phyloP scores from a whole-genome alignment of 2,797 vertebrate species.

The Chiloscyllium punctatum region DNA sequence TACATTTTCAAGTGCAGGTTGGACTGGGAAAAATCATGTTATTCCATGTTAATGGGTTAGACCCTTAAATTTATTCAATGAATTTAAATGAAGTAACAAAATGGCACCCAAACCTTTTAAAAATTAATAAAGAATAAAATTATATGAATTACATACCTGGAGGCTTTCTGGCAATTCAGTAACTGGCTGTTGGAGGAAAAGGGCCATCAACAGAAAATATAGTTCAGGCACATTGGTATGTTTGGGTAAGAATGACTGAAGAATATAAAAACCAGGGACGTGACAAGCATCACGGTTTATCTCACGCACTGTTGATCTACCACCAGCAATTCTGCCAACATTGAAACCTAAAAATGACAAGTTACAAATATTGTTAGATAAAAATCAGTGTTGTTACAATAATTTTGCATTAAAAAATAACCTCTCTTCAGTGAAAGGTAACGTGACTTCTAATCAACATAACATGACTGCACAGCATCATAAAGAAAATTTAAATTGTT shows the following conservation, averaged over 20 bases:
- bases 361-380: not conserved
- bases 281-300: conserved; percentile 96
- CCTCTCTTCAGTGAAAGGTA: not conserved
- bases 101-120: not conserved
- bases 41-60: not conserved
- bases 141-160: conserved; percentile 88
- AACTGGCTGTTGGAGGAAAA: conserved; percentile 95
- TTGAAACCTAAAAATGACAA: conserved; percentile 74
- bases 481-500: not conserved
- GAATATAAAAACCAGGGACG: conserved; percentile 83
- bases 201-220: conserved; percentile 95
- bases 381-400: not conserved
- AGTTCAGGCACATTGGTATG: conserved; percentile 95
- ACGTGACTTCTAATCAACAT: not conserved
- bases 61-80: not conserved
- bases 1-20: not conserved
- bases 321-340: conserved; percentile 85
- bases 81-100: not conserved
- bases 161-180: conserved; percentile 93
- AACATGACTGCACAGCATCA: not conserved
- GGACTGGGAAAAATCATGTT: not conserved
- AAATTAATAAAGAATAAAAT: conserved; percentile 39
- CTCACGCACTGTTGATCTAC: conserved; percentile 83
- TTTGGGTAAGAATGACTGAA: conserved; percentile 91
- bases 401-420: not conserved